Conservation (phyloP, 2,888 invertebrate species). For the Polydrusus pterygomalis region DNA sequence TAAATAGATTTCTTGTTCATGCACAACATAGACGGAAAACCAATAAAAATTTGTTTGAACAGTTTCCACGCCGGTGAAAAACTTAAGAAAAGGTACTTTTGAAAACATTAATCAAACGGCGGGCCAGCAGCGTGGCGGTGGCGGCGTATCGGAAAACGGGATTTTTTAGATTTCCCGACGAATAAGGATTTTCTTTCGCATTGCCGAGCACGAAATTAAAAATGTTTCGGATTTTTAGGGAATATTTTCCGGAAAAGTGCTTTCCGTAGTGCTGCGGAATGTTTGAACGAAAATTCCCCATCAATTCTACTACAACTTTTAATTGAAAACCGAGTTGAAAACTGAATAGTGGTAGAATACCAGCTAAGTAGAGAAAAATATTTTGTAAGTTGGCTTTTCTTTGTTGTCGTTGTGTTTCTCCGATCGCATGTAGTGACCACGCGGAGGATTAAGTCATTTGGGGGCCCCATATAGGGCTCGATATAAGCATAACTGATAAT, state of each 20-base stretch:
- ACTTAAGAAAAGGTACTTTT: conserved; percentile 8
- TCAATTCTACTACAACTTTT: conserved; percentile 28
- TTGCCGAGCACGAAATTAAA: conserved; percentile 34
- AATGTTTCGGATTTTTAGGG: conserved; percentile 40
- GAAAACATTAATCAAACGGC: conserved; percentile 13
- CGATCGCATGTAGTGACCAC: too few relatives aligned
- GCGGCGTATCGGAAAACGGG: conserved; percentile 11
- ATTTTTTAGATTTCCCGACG: conserved; percentile 22
- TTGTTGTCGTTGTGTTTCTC: too few relatives aligned
- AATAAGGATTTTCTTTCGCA: conserved; percentile 19
- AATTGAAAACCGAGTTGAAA: conserved; percentile 31
- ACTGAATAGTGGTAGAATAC: not conserved
- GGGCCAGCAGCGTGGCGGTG: not conserved
- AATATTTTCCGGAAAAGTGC: conserved; percentile 27
- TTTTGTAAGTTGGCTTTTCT: too few relatives aligned
- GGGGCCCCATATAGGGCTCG: too few relatives aligned
- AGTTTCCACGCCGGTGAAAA: not conserved
- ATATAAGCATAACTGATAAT: too few relatives aligned
- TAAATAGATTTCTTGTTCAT: too few relatives aligned
- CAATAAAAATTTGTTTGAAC: conserved; percentile 4
- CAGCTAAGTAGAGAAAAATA: too few relatives aligned
- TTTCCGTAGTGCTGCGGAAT: conserved; percentile 20
- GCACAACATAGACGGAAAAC: not conserved
- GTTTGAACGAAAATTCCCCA: conserved; percentile 31
- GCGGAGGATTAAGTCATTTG: too few relatives aligned